phyloP scores from a whole-genome alignment of 2,113 vertebrate species.

The Brachypodius melanocephalos region DNA sequence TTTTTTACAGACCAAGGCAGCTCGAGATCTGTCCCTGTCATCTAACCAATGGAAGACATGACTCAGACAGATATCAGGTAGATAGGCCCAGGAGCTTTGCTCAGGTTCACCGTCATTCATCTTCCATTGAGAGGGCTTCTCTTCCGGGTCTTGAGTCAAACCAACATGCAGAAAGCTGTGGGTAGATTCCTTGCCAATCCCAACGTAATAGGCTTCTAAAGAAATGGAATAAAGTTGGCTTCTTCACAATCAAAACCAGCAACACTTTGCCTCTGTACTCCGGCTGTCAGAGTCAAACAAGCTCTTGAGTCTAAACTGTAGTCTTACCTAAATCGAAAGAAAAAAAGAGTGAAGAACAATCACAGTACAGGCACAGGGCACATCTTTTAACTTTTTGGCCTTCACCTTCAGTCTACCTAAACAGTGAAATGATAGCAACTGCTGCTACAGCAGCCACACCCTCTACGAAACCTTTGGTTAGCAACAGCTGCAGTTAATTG shows the following conservation, averaged over 20 bases:
- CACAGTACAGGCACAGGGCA: not conserved
- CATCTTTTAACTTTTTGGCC: not conserved
- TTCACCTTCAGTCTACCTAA: not conserved
- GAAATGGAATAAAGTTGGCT: not conserved
- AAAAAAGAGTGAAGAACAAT: not conserved
- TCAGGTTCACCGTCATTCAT: not conserved
- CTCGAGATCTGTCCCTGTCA: constrained; percentile 66
- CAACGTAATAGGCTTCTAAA: not conserved
- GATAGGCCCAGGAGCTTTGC: constrained; percentile 61
- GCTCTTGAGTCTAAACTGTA: not conserved
- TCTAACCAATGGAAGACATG: constrained; percentile 71
- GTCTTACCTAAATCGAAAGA: not conserved
- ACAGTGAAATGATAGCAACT: not conserved
- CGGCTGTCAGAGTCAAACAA: not conserved
- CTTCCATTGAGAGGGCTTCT: constrained; percentile 34
- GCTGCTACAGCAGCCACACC: not conserved
- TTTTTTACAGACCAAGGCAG: constrained; percentile 75
- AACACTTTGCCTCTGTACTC: not conserved
- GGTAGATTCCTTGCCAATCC: not conserved
- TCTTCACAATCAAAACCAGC: not conserved
- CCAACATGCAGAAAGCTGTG: not conserved
- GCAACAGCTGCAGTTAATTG: not conserved
- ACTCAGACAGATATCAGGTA: constrained; percentile 71
- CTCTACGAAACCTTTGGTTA: not conserved
- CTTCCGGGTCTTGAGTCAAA: not conserved